Percentiles rank a stretch among this genome's conserved stretches.
Evolutionary conservation across 2,113 vertebrate species (phyloP).

Genomic region (Pachyramphus minor): DNA sequence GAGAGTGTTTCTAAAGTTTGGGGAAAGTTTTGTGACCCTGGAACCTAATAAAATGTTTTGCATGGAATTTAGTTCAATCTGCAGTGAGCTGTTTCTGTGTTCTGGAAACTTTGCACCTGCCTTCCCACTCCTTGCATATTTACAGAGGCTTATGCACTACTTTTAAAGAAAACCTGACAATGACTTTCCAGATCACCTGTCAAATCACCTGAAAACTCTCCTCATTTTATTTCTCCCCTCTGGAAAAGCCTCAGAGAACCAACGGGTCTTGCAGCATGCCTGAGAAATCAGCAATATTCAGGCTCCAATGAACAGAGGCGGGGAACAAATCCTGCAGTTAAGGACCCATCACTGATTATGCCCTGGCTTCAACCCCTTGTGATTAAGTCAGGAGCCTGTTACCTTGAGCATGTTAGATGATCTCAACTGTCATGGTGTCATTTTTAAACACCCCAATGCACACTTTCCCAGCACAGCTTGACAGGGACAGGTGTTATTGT

Average conservation of each 20-base stretch:
- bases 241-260: slow-evolving; percentile 39
- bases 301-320: neutral
- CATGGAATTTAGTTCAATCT: neutral
- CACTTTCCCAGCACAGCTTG: neutral
- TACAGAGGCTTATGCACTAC: neutral
- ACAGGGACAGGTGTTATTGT: slow-evolving; percentile 18
- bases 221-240: neutral
- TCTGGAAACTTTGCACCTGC: neutral
- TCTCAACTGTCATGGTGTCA: slow-evolving; percentile 32
- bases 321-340: slow-evolving; percentile 18
- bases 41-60: neutral
- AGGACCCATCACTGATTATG: slow-evolving; percentile 27
- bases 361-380: neutral
- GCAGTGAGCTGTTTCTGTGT: neutral
- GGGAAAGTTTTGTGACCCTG: neutral
- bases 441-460: slow-evolving; percentile 31
- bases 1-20: neutral
- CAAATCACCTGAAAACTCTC: slow-evolving; percentile 23
- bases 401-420: slow-evolving; percentile 14
- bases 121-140: neutral
- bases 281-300: slow-evolving; percentile 46
- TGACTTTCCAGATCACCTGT: neutral
- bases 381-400: slow-evolving; percentile 35
- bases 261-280: neutral
- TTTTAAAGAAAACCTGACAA: neutral